phyloP scores from a whole-genome alignment of 2,113 vertebrate species.

The Rana temporaria region DNA sequence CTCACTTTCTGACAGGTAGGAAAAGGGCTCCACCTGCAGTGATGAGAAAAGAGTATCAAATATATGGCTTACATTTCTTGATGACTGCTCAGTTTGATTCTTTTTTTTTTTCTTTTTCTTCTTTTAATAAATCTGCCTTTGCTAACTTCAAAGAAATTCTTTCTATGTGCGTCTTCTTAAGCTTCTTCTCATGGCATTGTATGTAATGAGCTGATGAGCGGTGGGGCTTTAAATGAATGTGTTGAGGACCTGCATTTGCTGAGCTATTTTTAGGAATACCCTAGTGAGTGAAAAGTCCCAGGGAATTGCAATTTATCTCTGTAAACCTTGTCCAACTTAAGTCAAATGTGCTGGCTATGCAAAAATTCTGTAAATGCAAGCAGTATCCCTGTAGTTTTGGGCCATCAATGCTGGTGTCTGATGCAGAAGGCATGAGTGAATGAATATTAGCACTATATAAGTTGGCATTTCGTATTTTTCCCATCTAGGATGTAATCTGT shows the following conservation, averaged over 20 bases:
- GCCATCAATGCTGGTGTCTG: slow-evolving; percentile 15
- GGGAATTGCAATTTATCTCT: slow-evolving; percentile 58
- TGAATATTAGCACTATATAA: too few species aligned
- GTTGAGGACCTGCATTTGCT: slow-evolving; percentile 34
- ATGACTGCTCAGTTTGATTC: slow-evolving; percentile 19
- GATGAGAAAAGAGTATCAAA: slow-evolving; percentile 10
- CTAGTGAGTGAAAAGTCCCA: slow-evolving; percentile 44
- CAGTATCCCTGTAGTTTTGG: slow-evolving; percentile 37
- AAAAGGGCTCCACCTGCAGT: slow-evolving; percentile 7
- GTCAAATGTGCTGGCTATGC: slow-evolving; percentile 35
- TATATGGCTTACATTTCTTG: slow-evolving; percentile 15
- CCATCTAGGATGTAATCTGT: too few species aligned
- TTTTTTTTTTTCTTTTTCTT: not conserved
- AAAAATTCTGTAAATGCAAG: slow-evolving; percentile 33
- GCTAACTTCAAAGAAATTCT: slow-evolving; percentile 21
- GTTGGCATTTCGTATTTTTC: too few species aligned
- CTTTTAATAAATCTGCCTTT: slow-evolving; percentile 37
- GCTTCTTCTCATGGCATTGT: slow-evolving; percentile 34
- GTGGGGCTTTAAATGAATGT: slow-evolving; percentile 41
- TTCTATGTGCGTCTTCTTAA: slow-evolving; percentile 26
- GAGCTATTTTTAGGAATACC: slow-evolving; percentile 55
- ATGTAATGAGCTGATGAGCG: slow-evolving; percentile 45
- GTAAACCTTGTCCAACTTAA: slow-evolving; percentile 51
- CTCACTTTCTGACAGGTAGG: slow-evolving; percentile 19
- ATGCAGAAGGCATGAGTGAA: slow-evolving; percentile 20